Evolutionary conservation across 2,797 vertebrate genomes (phyloP), one percentile per base, ranked within the genome.

Genomic region (Ctenochaetus hawaiiensis): DNA sequence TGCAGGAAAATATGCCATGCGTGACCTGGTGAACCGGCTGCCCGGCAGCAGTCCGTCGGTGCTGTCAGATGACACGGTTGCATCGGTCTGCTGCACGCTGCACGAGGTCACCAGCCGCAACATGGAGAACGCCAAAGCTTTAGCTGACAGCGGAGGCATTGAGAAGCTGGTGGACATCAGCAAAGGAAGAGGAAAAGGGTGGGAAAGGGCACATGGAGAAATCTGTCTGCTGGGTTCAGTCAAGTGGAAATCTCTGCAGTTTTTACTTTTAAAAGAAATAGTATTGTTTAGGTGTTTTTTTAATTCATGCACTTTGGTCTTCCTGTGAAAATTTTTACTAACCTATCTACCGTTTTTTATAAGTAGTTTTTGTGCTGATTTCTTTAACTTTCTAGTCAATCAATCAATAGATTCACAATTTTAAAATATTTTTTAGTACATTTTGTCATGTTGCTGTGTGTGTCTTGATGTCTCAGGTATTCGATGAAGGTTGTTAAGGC

Each of bases 91-190:
- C 94, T 99, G 98, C 49, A 97, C 98, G 18, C 93, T 99, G 88
- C 97, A 99, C 0, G 98, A 99, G 92, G 98, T 99, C 92, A 98
- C 97, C 67, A 99, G 97, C 87, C 97, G 97, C 80, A 99, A 99
- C 94, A 97, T 99, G 97, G 98, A 99, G 90, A 99, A 99, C 0
- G 98, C 98, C 85, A 98, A 98, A 83, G 98, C 98, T 6, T 94
- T 99, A 41, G 97, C 97, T 0, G 97, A 99, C 83, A 96, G 97
- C 0, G 98, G 97, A 0, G 98, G 98, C 14, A 98, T 99, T 61
- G 97, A 99, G 89, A 99, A 98, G 91, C 96, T 99, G 92, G 97
- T 99, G 91, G 96, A 97, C 91, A 98, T 99, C 86, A 98, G 98
- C 17, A 97, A 97, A 92, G 98, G 98, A n/a, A 94, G 97, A 70